phyloP scores from a whole-genome alignment of 1,140 invertebrate genomes.

The Brachionus rubens region DNA sequence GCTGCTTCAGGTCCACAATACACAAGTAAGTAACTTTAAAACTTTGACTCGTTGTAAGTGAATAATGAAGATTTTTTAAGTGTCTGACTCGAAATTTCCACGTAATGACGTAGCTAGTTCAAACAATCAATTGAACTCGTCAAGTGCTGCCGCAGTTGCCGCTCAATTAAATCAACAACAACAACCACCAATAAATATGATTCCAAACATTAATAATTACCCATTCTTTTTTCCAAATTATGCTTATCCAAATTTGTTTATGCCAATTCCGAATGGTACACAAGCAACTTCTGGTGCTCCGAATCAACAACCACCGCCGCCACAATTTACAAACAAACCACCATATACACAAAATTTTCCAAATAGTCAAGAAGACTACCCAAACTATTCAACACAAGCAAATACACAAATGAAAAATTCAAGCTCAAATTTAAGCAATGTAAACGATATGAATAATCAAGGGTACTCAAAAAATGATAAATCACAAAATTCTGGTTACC shows the following conservation, averaged over 20 bases:
- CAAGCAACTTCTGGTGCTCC: background rate
- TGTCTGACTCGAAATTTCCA: constrained; percentile 27
- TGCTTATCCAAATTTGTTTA: constrained; percentile 32
- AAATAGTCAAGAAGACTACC: constrained; percentile 15
- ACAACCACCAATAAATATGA: constrained; percentile 40
- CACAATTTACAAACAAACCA: constrained; percentile 18
- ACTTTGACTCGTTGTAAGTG: background rate
- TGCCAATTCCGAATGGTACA: constrained; percentile 21
- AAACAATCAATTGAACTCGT: background rate
- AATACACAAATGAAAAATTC: constrained; percentile 27
- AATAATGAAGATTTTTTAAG: background rate
- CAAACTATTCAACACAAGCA: background rate
- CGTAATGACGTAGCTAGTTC: background rate
- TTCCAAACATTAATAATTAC: constrained; percentile 34
- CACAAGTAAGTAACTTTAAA: background rate
- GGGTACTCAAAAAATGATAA: constrained; percentile 19
- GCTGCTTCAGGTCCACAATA: constrained; percentile 4
- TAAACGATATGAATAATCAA: constrained; percentile 13
- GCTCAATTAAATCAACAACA: background rate
- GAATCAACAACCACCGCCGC: background rate
- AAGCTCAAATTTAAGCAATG: constrained; percentile 30
- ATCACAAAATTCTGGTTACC: background rate
- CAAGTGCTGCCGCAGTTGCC: background rate
- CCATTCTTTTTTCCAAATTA: constrained; percentile 44
- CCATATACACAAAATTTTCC: constrained; percentile 10